Base-by-base conservation (phyloP, 1,140 invertebrate genomes). In the Drepana arcuata region DNA sequence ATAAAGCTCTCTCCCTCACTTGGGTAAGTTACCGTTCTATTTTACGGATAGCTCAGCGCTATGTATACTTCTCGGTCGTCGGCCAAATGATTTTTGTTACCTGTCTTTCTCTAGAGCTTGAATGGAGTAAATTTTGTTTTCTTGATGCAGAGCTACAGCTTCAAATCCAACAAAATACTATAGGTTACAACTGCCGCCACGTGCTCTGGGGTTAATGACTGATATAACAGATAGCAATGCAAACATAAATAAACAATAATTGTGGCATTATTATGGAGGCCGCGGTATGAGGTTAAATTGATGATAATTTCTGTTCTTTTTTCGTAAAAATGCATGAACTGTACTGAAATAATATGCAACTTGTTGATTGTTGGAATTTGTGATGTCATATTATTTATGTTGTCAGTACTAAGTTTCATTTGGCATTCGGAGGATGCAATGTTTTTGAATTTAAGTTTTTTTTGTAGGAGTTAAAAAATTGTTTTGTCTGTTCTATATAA, bases 1-100 rank as follows among this genome's bases (percentile, higher is more conserved):
- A 69, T 77, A 55, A 56, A 26, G 28, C 46, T 47, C 18, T 79
- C 74, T 74, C 67, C 61, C 49, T 79, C 69, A 14, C 24, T 31
- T 34, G 36, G 31, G 41, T 61, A 60, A 70, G 33, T 64, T 60
- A 67, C 54, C 72, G 70, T 78, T 79, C 78, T 78, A 79, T 79
- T 82, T 82, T 82, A 79, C 78, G 72, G 68, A 82, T 79, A 82
- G 78, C 78, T 82, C 66, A 63, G 60, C 63, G 69, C 73, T 82
- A 82, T 82, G 78, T 79, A 82, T 82, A 79, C 78, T 82, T 82
- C 78, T 82, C 78, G 69, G 74, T 82, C 78, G 73, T 67, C 64
- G 66, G 58, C 69, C 59, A 82, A 79, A 78, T 72, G 61, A 78
- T 71, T 79, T 75, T 79, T 67, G 74, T 77, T 78, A 72, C 59